Percentiles rank a stretch among this genome's conserved stretches.
These are phyloP conservation scores for Zeugodacus cucurbitae DNA, from an alignment of 1,140 invertebrate genomes.

Conservation along the genomic window DNA sequence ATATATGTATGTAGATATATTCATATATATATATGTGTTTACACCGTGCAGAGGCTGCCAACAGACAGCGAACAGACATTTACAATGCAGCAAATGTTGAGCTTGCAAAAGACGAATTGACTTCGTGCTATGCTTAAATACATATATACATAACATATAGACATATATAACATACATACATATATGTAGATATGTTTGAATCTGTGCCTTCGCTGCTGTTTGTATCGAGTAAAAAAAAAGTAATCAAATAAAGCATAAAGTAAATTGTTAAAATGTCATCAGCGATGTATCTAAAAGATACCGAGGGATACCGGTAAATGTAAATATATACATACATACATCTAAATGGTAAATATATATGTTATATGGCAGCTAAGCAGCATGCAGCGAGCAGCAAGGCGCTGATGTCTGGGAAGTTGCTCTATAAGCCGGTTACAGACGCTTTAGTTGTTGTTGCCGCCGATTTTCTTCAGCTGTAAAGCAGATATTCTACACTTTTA, in stretches of 20 bases:
- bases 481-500: background rate
- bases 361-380: background rate
- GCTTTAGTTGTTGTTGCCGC: background rate
- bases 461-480: background rate
- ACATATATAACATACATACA: background rate
- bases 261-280: constrained; percentile 15
- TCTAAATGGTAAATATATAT: background rate
- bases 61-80: background rate
- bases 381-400: background rate
- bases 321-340: background rate
- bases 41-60: background rate
- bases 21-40: background rate
- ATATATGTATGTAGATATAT: background rate
- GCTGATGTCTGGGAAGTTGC: background rate
- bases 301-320: background rate
- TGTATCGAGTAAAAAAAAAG: background rate
- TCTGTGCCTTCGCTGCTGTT: background rate
- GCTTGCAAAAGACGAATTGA: constrained; percentile 31
- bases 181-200: background rate
- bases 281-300: constrained; percentile 19
- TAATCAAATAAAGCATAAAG: background rate
- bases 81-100: constrained; percentile 3
- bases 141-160: background rate
- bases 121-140: background rate
- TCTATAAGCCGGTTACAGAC: background rate